phyloP scores from a whole-genome alignment of 2,113 vertebrate species.

The Amazona guildingii region DNA sequence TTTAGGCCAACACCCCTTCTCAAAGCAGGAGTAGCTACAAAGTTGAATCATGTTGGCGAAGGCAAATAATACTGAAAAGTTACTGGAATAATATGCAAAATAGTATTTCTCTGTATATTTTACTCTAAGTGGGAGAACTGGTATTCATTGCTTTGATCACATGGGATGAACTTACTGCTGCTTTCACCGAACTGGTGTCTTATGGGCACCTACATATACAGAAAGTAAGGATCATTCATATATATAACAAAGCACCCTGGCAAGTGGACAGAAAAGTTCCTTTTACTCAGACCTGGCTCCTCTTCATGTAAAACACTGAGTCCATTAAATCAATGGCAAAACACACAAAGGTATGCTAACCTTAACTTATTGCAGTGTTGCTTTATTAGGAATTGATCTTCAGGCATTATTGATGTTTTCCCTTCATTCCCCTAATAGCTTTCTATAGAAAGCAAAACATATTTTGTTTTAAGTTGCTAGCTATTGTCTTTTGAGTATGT shows the following conservation, averaged over 20 bases:
- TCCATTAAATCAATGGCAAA: background rate
- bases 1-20: background rate
- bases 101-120: background rate
- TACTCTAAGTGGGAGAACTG: background rate
- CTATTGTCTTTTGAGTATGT: background rate
- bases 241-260: background rate
- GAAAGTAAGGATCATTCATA: background rate
- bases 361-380: background rate
- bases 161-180: background rate
- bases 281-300: background rate
- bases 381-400: background rate
- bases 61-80: background rate
- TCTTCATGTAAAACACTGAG: background rate
- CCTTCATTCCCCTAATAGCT: background rate
- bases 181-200: background rate
- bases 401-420: background rate
- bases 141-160: background rate
- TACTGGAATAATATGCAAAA: background rate
- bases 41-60: background rate
- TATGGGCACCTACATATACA: background rate
- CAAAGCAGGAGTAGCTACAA: background rate
- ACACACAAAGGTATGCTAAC: background rate
- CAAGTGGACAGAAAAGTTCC: background rate
- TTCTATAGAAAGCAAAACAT: background rate
- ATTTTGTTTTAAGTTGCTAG: background rate